Conservation (phyloP, 2,113 vertebrate species). For the Chaenogobius annularis region DNA sequence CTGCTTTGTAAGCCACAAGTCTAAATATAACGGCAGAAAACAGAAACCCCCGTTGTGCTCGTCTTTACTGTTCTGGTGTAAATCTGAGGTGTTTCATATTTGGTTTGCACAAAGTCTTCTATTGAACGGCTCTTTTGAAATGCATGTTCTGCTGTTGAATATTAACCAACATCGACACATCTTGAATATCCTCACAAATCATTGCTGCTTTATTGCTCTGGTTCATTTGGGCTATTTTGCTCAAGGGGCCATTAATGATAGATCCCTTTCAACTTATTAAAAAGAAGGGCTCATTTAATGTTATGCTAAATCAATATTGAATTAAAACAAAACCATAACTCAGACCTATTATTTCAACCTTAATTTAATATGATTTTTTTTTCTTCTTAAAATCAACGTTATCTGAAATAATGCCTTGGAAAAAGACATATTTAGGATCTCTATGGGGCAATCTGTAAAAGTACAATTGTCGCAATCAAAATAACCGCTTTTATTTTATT, state of each 20-base stretch:
- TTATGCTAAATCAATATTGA: not conserved
- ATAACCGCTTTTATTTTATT: no score
- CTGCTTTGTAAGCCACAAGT: constrained; percentile 31
- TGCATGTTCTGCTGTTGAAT: constrained; percentile 36
- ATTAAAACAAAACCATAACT: not conserved
- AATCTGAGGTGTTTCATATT: constrained; percentile 62
- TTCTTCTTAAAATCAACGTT: not conserved
- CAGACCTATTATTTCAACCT: not conserved
- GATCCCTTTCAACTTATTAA: not conserved
- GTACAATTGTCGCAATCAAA: no score
- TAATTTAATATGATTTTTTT: not conserved
- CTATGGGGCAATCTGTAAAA: not conserved
- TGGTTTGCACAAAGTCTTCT: constrained; percentile 42
- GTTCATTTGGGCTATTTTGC: constrained; percentile 5
- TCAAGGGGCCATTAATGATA: not conserved
- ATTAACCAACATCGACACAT: not conserved
- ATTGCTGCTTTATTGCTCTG: constrained; percentile 9
- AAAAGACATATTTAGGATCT: no score
- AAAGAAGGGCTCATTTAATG: not conserved
- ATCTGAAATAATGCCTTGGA: not conserved
- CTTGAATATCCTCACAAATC: constrained; percentile 11
- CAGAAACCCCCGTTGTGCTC: constrained; percentile 35
- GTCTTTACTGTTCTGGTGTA: constrained; percentile 60
- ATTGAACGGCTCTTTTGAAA: constrained; percentile 31
- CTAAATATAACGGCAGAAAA: constrained; percentile 34